Evolutionary conservation across 2,888 invertebrate species (phyloP).

Genomic region (Empis livida): DNA sequence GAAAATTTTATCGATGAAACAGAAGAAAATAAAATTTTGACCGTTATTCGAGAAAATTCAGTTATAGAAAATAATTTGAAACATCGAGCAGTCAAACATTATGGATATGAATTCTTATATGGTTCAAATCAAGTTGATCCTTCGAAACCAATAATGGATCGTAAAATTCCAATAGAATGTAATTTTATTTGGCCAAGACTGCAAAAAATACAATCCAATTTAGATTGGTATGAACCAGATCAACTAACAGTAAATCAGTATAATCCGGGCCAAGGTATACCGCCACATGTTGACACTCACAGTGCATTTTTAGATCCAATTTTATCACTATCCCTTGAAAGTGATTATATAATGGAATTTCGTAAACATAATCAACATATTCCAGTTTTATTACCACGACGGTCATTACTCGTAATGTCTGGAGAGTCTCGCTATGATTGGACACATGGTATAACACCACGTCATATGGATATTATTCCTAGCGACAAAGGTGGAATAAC

Average conservation of each 20-base stretch:
- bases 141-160: slow-evolving; percentile 46
- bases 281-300: slow-evolving; percentile 89
- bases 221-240: slow-evolving; percentile 45
- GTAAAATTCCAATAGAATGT: slow-evolving; percentile 59
- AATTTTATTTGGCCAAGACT: slow-evolving; percentile 43
- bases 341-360: slow-evolving; percentile 83
- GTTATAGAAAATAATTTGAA: slow-evolving; percentile 41
- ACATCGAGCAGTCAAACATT: slow-evolving; percentile 78
- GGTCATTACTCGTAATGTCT: slow-evolving; percentile 69
- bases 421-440: slow-evolving; percentile 69
- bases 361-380: slow-evolving; percentile 46
- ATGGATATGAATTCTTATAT: slow-evolving; percentile 84
- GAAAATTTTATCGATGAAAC: slow-evolving; percentile 55
- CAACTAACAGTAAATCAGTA: slow-evolving; percentile 80
- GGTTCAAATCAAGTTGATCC: slow-evolving; percentile 74
- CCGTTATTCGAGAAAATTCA: slow-evolving; percentile 42
- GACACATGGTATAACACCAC: slow-evolving; percentile 78
- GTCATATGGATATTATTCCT: slow-evolving; percentile 63
- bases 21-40: slow-evolving; percentile 52
- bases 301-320: slow-evolving; percentile 86
- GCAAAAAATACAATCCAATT: slow-evolving; percentile 35
- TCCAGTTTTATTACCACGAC: slow-evolving; percentile 50
- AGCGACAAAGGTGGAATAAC: slow-evolving; percentile 40
- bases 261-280: slow-evolving; percentile 82
- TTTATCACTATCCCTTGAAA: slow-evolving; percentile 69